Evolutionary conservation across 2,888 invertebrate genomes (phyloP), one percentile per base, ranked within the genome.

Genomic region (Platynereis dumerilii): DNA sequence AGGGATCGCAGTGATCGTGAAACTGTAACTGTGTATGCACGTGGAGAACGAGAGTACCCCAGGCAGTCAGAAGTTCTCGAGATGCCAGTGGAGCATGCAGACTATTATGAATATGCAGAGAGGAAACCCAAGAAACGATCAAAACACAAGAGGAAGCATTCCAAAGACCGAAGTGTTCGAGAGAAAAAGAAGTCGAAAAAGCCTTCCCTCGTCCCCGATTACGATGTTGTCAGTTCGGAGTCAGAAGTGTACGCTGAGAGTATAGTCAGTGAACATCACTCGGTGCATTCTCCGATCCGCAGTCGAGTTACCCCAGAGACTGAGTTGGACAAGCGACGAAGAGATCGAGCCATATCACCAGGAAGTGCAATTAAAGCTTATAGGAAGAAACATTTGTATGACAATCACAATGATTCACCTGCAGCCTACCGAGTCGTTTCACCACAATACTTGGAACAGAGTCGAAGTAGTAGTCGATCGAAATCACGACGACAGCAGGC

Each of bases 151-250:
- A n/a, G n/a, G n/a, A 34, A 7, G 10, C 54, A 28, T 20, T 22
- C 5, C 52, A 55, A 39, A n/a, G 61, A 20, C 29, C 42, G 2
- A 2, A n/a, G 20, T 34, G 39, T 29, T 2, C 22, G 42, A 58
- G 53, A 59, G 44, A 28, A 58, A 24, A 66, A 53, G 29, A 27
- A 44, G 26, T 59, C 60, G 10, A 67, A 64, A 42, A 64, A 57
- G 17, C 20, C 48, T n/a, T 34, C 63, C 24, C 58, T 56, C 20
- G 34, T 34, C 34, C 34, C 34, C 7, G 65, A 60, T 7, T 68
- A 68, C 45, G 68, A 68, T 61, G 68, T 62, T 44, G 56, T 68
- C n/a, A 60, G 66, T 44, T 65, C 68, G 34, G 65, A 62, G n/a
- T 58, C 60, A 5, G 65, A 65, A 27, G 22, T 24, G 22, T 53